These are phyloP conservation scores for Caenorhabditis remanei DNA, from an alignment of 1,140 invertebrate genomes.

Conservation along the genomic window DNA sequence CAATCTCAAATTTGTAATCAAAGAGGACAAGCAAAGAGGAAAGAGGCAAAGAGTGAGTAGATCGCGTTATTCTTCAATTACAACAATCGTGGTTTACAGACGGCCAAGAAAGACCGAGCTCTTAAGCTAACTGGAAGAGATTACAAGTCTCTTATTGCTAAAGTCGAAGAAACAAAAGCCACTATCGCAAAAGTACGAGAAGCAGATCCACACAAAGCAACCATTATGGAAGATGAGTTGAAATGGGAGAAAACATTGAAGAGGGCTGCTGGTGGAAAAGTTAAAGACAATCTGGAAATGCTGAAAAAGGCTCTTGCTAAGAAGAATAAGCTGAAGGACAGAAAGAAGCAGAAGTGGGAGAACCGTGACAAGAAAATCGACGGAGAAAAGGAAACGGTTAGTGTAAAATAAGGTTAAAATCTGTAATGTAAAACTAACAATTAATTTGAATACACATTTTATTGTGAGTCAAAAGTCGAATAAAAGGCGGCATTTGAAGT, in stretches of 20 bases:
- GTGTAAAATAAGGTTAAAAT: not conserved
- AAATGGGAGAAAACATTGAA: conserved; percentile 49
- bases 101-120: conserved; percentile 32
- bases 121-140: conserved; percentile 1
- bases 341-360: conserved; percentile 34
- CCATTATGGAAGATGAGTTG: conserved; percentile 40
- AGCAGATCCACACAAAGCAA: conserved; percentile 46
- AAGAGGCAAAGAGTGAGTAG: conserved; percentile 26
- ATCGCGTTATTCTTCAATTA: too few relatives aligned
- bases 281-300: conserved; percentile 41
- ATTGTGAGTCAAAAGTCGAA: not conserved
- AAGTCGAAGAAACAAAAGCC: conserved; percentile 38
- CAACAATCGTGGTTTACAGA: not conserved
- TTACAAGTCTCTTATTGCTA: conserved; percentile 31
- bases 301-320: conserved; percentile 6
- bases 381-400: conserved; percentile 17
- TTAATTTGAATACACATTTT: not conserved
- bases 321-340: conserved; percentile 36
- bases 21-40: conserved; percentile 40
- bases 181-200: conserved; percentile 41
- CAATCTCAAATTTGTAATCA: conserved; percentile 37
- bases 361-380: conserved; percentile 27
- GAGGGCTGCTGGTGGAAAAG: conserved; percentile 36
- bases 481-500: not conserved
- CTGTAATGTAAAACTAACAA: not conserved